Evolutionary conservation across 2,888 invertebrate genomes (phyloP), one percentile per base, ranked within the genome.

Genomic region (Platycheirus rosarum): DNA sequence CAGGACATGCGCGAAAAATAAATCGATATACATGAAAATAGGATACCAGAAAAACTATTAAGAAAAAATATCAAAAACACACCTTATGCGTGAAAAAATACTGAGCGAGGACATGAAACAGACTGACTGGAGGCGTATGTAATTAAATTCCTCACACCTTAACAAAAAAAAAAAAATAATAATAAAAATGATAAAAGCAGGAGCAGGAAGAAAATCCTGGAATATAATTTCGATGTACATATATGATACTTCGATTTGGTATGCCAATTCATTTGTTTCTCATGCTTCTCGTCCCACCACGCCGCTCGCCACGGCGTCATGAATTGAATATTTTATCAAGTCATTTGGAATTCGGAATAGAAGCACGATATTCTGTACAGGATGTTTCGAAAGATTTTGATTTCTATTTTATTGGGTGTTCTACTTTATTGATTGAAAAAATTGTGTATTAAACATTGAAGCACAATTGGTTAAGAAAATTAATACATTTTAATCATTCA

Each of bases 251-350:
- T 55, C 53, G 53, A 44, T 44, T 44, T 60, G 16, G 11, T 8
- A 11, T 2, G 32, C 16, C 32, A 9, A 13, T 20, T 49, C 9
- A 32, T 16, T 49, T 46, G 16, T 44, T 29, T 2, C 4, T 32
- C 37, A 9, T n/a, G n/a, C n/a, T n/a, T n/a, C n/a, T n/a, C n/a
- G n/a, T n/a, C n/a, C n/a, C n/a, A n/a, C n/a, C n/a, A n/a, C n/a
- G n/a, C n/a, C n/a, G n/a, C n/a, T n/a, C n/a, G n/a, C n/a, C 14
- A n/a, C 37, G 55, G 7, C 57, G 65, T 44, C 79, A 65, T 70
- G 75, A 65, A 70, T 66, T 66, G 80, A 76, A 76, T 71, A 80
- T 80, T 70, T 66, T 51, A 75, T 60, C 51, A 66, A 8, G 9
- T 29, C 14, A 44, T 42, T 20, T 42, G 53, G 18, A 8, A 44